These are phyloP conservation scores for Mus pahari DNA, from an alignment of 2,113 vertebrate genomes.

Conservation along the genomic window DNA sequence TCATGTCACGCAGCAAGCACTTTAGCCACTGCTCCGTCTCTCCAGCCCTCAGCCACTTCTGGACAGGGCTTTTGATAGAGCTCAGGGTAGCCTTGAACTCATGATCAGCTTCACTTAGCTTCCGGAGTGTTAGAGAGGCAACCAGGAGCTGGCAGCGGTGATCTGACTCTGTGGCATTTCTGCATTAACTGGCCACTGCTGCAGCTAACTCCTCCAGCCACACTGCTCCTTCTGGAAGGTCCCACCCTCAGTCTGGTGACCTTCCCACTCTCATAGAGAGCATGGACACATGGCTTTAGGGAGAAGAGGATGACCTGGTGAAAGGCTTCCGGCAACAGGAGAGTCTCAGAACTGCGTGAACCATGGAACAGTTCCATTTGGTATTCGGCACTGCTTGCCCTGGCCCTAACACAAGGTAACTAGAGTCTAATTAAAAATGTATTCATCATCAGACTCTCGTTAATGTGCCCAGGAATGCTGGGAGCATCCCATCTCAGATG, in stretches of 20 bases:
- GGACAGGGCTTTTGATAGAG: background rate
- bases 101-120: background rate
- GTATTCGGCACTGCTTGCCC: background rate
- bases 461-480: constrained; percentile 24
- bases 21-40: background rate
- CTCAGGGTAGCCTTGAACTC: background rate
- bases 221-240: background rate
- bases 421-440: constrained; percentile 57
- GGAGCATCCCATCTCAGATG: constrained; percentile 5
- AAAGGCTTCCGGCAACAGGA: background rate
- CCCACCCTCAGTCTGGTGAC: background rate
- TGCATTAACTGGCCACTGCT: background rate
- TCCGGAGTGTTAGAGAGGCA: background rate
- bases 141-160: background rate
- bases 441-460: background rate
- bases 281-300: background rate
- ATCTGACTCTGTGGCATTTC: background rate
- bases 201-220: background rate
- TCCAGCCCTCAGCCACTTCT: background rate
- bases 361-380: background rate
- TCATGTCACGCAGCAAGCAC: too few species aligned
- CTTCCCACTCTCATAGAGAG: background rate
- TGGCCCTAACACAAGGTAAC: background rate
- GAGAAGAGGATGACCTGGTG: background rate
- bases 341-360: background rate